These are phyloP conservation scores for Bubo scandiacus DNA, from an alignment of 2,113 vertebrate genomes.

Conservation along the genomic window DNA sequence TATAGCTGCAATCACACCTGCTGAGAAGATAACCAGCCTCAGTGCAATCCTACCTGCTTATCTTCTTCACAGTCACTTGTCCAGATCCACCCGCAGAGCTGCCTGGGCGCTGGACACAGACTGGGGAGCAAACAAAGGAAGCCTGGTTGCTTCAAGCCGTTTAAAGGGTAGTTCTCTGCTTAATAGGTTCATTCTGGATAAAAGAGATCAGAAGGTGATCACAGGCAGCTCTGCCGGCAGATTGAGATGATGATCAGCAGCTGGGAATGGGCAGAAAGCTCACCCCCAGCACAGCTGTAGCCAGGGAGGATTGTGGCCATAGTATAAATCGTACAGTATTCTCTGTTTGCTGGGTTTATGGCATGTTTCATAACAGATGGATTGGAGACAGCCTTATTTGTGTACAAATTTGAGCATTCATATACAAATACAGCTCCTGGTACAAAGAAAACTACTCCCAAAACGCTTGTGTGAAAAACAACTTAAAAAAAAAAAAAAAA, in stretches of 20 bases:
- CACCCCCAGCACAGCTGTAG: not conserved
- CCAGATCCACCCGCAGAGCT: accelerated
- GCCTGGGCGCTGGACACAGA: accelerated
- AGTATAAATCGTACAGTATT: accelerated
- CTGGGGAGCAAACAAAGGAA: accelerated
- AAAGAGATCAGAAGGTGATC: not conserved
- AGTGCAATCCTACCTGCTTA: accelerated
- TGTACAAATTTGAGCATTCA: not conserved
- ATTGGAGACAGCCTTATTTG: not conserved
- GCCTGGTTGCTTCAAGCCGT: accelerated
- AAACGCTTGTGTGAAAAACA: not conserved
- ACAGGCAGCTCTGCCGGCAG: not conserved
- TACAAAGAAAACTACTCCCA: not conserved
- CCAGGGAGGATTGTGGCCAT: accelerated
- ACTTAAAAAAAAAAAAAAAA: accelerated
- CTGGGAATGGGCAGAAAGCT: not conserved
- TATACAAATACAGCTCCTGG: not conserved
- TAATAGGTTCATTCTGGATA: not conserved
- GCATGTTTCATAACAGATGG: not conserved
- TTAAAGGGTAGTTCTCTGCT: not conserved
- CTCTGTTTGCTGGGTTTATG: not conserved
- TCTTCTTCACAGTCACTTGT: accelerated
- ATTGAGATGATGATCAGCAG: accelerated
- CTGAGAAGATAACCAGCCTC: too few relatives aligned
- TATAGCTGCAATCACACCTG: accelerated